phyloP scores from a whole-genome alignment of 2,113 vertebrate species.

The Trematocara variabile region DNA sequence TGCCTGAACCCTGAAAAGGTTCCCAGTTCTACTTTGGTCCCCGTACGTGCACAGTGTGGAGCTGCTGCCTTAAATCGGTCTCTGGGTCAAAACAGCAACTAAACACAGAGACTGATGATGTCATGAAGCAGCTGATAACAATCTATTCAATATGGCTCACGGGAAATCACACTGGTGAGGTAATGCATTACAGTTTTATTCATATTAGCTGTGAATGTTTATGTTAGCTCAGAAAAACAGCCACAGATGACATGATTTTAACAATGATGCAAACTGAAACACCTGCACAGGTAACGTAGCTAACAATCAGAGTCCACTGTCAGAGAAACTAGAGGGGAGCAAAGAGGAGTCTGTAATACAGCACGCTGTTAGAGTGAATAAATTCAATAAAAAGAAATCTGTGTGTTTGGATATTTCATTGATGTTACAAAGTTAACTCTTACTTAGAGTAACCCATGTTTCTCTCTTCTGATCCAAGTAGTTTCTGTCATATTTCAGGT shows the following conservation, averaged over 20 bases:
- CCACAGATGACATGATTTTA: neutral
- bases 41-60: neutral
- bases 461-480: neutral
- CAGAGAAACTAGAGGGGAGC: neutral
- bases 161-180: neutral
- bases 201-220: neutral
- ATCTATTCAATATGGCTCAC: neutral
- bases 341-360: neutral
- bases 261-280: neutral
- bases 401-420: neutral
- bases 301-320: neutral
- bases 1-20: neutral
- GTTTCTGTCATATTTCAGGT: neutral
- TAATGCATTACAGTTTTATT: neutral
- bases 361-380: neutral
- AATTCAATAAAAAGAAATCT: neutral
- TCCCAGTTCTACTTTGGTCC: neutral
- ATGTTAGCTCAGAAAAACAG: neutral
- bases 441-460: neutral
- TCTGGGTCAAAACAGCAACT: neutral
- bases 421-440: neutral
- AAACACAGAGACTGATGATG: neutral
- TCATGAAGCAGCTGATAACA: neutral
- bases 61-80: neutral
- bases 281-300: no score